Conservation (phyloP, 1,140 invertebrate genomes). For the Dolichoris vasculosae region DNA sequence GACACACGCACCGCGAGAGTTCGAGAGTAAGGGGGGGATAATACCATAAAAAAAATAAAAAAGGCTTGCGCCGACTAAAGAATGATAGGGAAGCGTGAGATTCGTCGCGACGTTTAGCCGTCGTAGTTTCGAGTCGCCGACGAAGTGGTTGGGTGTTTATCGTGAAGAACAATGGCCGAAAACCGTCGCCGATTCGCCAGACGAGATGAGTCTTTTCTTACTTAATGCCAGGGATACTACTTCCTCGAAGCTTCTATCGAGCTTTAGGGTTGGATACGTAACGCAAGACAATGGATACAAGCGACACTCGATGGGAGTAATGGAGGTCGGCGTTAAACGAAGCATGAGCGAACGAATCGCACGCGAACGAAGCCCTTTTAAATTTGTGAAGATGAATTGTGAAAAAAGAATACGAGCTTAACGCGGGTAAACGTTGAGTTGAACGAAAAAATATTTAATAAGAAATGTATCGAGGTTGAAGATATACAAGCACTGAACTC, state of each 20-base stretch:
- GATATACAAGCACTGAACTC: background rate
- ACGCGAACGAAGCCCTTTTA: too few relatives aligned
- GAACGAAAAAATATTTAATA: background rate
- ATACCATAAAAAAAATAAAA: slow-evolving; percentile 1
- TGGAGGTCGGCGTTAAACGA: background rate
- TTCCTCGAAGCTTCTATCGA: background rate
- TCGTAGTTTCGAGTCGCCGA: slow-evolving; percentile 42
- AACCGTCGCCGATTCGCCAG: slow-evolving; percentile 63
- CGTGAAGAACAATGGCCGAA: slow-evolving; percentile 62
- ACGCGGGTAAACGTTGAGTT: too few relatives aligned
- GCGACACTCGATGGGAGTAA: background rate
- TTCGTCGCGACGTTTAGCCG: slow-evolving; percentile 57
- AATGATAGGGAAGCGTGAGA: slow-evolving; percentile 61
- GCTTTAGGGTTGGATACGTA: background rate
- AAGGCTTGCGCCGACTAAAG: slow-evolving; percentile 34
- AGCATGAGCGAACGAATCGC: background rate
- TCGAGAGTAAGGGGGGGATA: background rate
- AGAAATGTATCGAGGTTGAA: background rate
- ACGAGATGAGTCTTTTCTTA: background rate
- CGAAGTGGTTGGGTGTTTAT: slow-evolving; percentile 39
- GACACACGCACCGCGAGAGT: background rate
- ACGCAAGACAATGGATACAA: background rate
- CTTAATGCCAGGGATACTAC: background rate
- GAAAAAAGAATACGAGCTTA: too few relatives aligned
- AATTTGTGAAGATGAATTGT: too few relatives aligned